A percentile compares a stretch with the other conserved stretches of the same genome.
Conservation (phyloP, 2,888 invertebrate species). For the Bellardia pandia region DNA sequence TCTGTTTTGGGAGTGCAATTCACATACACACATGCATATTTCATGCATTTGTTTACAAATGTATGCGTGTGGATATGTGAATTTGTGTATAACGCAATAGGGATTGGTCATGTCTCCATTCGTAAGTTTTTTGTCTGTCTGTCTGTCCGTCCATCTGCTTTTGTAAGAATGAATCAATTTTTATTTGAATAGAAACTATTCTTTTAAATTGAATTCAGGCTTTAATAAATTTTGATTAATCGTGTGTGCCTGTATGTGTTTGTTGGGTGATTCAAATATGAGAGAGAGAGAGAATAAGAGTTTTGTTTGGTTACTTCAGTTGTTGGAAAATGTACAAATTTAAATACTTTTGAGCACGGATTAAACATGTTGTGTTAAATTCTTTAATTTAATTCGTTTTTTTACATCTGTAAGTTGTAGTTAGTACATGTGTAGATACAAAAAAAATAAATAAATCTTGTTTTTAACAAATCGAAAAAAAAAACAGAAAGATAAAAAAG, state of each 20-base stretch:
- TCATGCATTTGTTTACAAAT: slow-evolving; percentile 45
- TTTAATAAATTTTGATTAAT: slow-evolving; percentile 64
- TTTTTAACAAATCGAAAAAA: neutral
- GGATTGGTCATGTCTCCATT: slow-evolving; percentile 65
- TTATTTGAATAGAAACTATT: slow-evolving; percentile 63
- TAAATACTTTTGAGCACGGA: slow-evolving; percentile 46
- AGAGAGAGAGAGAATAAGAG: neutral
- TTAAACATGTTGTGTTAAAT: slow-evolving; percentile 48
- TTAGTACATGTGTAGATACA: neutral
- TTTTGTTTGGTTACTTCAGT: slow-evolving; percentile 9
- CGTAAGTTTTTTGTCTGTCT: slow-evolving; percentile 46
- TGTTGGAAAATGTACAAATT: slow-evolving; percentile 47
- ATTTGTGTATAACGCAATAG: slow-evolving; percentile 63
- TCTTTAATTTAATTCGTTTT: slow-evolving; percentile 7
- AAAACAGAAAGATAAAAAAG: neutral
- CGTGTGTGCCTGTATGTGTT: slow-evolving; percentile 22
- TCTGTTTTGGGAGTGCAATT: slow-evolving; percentile 23
- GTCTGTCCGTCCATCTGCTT: slow-evolving; percentile 37
- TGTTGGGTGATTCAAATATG: slow-evolving; percentile 38
- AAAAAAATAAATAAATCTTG: neutral
- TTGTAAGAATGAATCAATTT: slow-evolving; percentile 64
- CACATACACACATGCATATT: neutral
- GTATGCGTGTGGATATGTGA: slow-evolving; percentile 32
- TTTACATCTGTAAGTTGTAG: neutral
- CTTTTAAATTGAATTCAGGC: slow-evolving; percentile 51